Conservation (phyloP, 2,888 invertebrate genomes). For the Orthonevra nobilis region DNA sequence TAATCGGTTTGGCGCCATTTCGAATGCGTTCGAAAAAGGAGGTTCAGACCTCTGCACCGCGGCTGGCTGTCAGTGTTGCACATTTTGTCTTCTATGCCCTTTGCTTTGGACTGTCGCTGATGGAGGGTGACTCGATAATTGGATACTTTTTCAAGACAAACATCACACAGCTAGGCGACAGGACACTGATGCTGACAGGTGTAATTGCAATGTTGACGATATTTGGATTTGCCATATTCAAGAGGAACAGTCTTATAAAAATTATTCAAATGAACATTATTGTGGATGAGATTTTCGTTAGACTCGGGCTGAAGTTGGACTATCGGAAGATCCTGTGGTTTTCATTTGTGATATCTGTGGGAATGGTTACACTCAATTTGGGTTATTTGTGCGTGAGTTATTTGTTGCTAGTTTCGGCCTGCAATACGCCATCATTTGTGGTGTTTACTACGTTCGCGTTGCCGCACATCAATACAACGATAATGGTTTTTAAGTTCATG, state of each 20-base stretch:
- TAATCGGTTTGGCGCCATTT: constrained; percentile 77
- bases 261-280: constrained; percentile 75
- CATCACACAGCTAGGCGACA: constrained; percentile 77
- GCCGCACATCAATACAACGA: constrained; percentile 77
- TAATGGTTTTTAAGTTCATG: constrained; percentile 78
- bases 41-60: constrained; percentile 75
- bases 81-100: constrained; percentile 76
- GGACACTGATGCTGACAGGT: constrained; percentile 76
- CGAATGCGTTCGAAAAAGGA: constrained; percentile 75
- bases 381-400: constrained; percentile 77
- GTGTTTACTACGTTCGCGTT: constrained; percentile 77
- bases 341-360: constrained; percentile 75
- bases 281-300: constrained; percentile 76
- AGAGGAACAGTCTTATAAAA: constrained; percentile 73
- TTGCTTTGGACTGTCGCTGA: constrained; percentile 74
- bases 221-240: constrained; percentile 76
- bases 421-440: constrained; percentile 77
- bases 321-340: constrained; percentile 75
- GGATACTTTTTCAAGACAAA: constrained; percentile 79
- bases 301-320: constrained; percentile 76
- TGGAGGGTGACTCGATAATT: constrained; percentile 77
- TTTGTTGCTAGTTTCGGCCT: constrained; percentile 74
- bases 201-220: constrained; percentile 77
- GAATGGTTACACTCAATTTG: constrained; percentile 76
- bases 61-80: constrained; percentile 75